phyloP scores from a whole-genome alignment of 2,888 invertebrate species.

The Drosophila paramelanica region DNA sequence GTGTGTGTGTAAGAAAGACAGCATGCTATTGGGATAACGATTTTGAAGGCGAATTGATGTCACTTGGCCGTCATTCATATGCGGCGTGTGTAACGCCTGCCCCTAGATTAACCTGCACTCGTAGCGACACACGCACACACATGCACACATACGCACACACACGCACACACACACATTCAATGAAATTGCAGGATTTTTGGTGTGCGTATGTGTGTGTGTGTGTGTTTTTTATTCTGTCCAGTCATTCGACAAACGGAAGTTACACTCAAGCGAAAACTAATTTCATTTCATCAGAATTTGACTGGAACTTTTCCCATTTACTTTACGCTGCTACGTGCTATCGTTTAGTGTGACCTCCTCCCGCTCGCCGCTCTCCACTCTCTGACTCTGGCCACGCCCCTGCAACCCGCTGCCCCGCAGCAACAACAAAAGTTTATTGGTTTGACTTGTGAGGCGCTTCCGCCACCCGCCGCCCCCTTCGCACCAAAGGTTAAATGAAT shows the following conservation, averaged over 20 bases:
- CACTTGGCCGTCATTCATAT: conserved; percentile 64
- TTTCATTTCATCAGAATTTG: conserved; percentile 75
- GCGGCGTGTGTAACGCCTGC: conserved; percentile 35
- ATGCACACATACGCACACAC: conserved; percentile 8
- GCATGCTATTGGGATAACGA: conserved; percentile 34
- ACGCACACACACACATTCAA: conserved; percentile 8
- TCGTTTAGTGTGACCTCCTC: conserved; percentile 54
- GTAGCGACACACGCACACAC: conserved; percentile 19
- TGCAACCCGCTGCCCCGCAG: background rate
- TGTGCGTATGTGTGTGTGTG: conserved; percentile 9
- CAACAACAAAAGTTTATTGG: conserved; percentile 59
- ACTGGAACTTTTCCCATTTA: conserved; percentile 72
- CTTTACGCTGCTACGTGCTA: conserved; percentile 64
- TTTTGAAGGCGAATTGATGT: conserved; percentile 69
- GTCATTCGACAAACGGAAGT: conserved; percentile 67
- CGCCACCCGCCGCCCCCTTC: conserved; percentile 1
- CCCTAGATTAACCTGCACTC: conserved; percentile 53
- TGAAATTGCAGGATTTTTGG: conserved; percentile 39
- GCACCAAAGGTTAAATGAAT: conserved; percentile 56
- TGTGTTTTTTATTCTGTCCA: conserved; percentile 49
- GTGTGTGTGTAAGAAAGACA: conserved; percentile 11
- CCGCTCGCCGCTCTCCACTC: too few relatives aligned
- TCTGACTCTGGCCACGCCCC: background rate
- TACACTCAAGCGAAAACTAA: conserved; percentile 72
- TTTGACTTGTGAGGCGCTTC: conserved; percentile 58